Evolutionary conservation across 2,113 vertebrate species (phyloP).

Genomic region (Sphyrna mokarran): DNA sequence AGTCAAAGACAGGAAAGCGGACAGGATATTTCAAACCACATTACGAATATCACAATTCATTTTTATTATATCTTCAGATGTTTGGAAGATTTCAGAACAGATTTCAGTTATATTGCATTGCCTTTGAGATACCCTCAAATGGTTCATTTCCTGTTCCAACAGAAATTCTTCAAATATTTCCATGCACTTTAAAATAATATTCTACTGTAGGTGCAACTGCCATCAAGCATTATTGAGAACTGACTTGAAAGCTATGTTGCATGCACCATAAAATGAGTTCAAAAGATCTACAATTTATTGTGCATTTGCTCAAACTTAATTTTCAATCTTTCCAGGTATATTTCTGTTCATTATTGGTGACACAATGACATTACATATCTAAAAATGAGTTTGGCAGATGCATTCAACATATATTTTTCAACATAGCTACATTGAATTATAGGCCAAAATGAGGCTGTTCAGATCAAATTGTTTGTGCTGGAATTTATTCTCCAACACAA

Average conservation of each 20-base stretch:
- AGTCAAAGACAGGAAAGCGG: neutral
- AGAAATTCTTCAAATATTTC: neutral
- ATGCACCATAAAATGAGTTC: neutral
- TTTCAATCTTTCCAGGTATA: neutral
- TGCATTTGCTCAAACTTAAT: neutral
- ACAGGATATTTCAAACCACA: conserved; percentile 13
- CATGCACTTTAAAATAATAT: neutral
- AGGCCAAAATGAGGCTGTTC: neutral
- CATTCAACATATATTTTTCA: neutral
- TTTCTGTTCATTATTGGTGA: neutral
- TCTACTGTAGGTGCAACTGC: neutral
- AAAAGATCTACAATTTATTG: neutral
- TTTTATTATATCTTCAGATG: neutral
- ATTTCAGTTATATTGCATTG: neutral
- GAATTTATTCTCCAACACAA: neutral
- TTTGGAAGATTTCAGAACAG: neutral
- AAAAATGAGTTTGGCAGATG: neutral
- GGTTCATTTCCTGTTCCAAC: neutral
- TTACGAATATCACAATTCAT: conserved; percentile 24
- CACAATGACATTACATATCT: neutral
- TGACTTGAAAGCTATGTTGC: neutral
- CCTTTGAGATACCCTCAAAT: neutral
- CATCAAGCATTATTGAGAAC: neutral
- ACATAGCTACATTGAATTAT: neutral
- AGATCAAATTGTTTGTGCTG: neutral